These are phyloP conservation scores for Parnassius glacialis DNA, from an alignment of 2,888 invertebrate species.

Conservation along the genomic window DNA sequence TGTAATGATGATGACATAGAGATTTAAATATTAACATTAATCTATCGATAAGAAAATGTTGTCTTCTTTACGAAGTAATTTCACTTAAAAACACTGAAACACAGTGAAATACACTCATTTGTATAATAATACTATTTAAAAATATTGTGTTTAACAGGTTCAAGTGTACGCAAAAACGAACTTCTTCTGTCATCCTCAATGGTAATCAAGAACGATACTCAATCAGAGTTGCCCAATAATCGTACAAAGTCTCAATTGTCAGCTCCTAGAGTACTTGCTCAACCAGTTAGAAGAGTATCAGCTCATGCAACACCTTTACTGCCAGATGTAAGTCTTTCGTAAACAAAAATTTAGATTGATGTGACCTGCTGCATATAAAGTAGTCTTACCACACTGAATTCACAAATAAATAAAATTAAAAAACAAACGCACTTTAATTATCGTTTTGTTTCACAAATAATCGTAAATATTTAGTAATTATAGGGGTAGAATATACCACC, in stretches of 20 bases:
- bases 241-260: conserved; percentile 55
- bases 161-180: conserved; percentile 79
- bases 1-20: no score
- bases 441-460: no score
- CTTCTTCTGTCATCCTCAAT: conserved; percentile 81
- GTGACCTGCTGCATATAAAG: background rate
- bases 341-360: background rate
- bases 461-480: no score
- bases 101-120: no score
- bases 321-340: conserved; percentile 57
- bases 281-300: conserved; percentile 61
- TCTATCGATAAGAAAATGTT: no score
- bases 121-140: no score
- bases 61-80: no score
- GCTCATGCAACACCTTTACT: conserved; percentile 65
- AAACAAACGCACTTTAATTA: no score
- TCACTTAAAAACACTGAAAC: no score
- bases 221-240: conserved; percentile 85
- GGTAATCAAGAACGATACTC: conserved; percentile 89
- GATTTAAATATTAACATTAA: no score
- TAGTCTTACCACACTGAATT: background rate
- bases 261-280: conserved; percentile 57
- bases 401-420: background rate
- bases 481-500: no score
- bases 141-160: conserved; percentile 45